phyloP scores from a whole-genome alignment of 2,113 vertebrate species.

The Salvator merianae region DNA sequence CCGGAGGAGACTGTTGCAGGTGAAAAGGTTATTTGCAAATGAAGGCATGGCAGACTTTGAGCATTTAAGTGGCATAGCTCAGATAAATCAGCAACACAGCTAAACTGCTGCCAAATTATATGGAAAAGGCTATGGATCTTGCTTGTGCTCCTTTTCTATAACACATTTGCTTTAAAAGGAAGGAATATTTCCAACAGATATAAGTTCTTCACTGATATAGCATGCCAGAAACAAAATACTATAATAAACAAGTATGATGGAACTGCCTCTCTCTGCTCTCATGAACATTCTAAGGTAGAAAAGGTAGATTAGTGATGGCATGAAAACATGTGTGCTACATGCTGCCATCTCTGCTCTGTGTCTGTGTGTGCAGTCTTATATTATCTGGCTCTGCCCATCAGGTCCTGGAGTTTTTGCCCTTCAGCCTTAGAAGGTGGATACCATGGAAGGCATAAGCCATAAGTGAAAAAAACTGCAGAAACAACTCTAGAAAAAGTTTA shows the following conservation, averaged over 20 bases:
- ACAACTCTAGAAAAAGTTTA: too few relatives aligned
- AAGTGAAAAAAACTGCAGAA: too few relatives aligned
- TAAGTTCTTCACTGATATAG: background rate
- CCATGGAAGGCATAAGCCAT: too few relatives aligned
- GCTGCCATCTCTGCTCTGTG: too few relatives aligned
- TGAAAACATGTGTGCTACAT: too few relatives aligned
- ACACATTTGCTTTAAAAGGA: background rate
- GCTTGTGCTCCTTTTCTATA: background rate
- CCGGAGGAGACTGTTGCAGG: background rate
- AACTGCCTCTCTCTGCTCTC: too few relatives aligned
- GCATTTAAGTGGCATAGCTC: constrained; percentile 27
- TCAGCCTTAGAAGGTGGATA: too few relatives aligned
- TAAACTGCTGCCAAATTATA: background rate
- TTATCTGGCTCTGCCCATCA: too few relatives aligned
- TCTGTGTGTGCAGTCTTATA: too few relatives aligned
- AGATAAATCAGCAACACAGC: constrained; percentile 25
- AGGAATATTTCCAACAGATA: background rate
- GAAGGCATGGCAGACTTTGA: constrained; percentile 15
- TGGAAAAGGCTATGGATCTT: background rate
- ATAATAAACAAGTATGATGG: background rate
- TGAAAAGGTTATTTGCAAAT: constrained; percentile 26
- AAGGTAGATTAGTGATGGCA: too few relatives aligned
- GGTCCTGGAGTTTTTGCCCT: too few relatives aligned
- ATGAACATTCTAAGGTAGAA: too few relatives aligned
- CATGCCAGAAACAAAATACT: background rate